Evolutionary conservation across 2,797 vertebrate species (phyloP).

Genomic region (Acridotheres tristis): DNA sequence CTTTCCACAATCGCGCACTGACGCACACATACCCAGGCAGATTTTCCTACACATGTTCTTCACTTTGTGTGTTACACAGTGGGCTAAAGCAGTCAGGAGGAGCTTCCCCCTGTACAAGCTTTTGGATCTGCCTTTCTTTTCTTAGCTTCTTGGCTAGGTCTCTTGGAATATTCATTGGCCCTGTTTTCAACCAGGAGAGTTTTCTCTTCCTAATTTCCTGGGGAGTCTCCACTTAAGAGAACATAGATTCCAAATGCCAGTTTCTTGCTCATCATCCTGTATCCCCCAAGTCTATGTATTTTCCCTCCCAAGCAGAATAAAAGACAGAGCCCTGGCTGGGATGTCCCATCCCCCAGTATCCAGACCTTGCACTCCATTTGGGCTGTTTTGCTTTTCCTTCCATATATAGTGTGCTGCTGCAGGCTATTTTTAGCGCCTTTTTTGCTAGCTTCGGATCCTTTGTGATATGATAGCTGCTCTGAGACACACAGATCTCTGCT

Average conservation of each 20-base stretch:
- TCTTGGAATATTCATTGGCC: background rate
- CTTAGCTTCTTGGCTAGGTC: background rate
- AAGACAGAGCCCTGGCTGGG: constrained; percentile 17
- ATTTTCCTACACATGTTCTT: constrained; percentile 15
- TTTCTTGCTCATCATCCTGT: background rate
- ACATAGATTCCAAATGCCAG: background rate
- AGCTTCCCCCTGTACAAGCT: background rate
- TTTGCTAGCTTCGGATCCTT: constrained; percentile 70
- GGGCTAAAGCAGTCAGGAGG: background rate
- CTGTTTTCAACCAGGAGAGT: background rate
- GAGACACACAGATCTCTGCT: constrained; percentile 71
- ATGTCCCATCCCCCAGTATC: constrained; percentile 53
- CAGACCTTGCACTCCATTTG: constrained; percentile 64
- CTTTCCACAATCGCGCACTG: background rate
- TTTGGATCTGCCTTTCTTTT: constrained; percentile 20
- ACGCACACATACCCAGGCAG: background rate
- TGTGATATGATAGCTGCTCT: constrained; percentile 72
- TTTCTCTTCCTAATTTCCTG: background rate
- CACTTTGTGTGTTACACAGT: background rate
- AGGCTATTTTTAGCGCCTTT: constrained; percentile 80
- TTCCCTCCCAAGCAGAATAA: constrained; percentile 1
- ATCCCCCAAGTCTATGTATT: background rate
- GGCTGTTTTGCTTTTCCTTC: constrained; percentile 76
- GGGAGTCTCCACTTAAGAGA: background rate
- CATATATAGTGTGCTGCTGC: constrained; percentile 81